Evolutionary conservation across 2,797 vertebrate genomes (phyloP).

Genomic region (Chaetophractus vellerosus): DNA sequence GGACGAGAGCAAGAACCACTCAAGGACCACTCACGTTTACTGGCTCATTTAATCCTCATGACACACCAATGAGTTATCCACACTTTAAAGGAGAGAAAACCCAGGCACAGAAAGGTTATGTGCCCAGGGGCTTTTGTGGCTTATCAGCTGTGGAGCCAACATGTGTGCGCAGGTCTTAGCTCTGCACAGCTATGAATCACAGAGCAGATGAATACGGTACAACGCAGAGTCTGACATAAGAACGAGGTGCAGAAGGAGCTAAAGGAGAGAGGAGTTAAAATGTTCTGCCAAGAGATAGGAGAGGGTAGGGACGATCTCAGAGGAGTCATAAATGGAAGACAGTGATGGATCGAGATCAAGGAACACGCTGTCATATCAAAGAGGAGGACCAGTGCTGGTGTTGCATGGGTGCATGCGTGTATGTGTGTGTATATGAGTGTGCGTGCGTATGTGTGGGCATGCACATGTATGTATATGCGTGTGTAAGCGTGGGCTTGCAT

Average conservation of each 20-base stretch:
- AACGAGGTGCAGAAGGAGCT: background rate
- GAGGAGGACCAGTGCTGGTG: no score
- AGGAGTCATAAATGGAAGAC: background rate
- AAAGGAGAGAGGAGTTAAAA: background rate
- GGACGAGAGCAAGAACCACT: background rate
- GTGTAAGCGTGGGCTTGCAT: no score
- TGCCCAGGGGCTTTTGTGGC: background rate
- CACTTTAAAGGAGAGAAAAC: background rate
- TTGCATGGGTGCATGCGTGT: background rate
- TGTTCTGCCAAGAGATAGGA: background rate
- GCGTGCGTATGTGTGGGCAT: background rate
- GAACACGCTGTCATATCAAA: background rate
- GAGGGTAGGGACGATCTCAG: background rate
- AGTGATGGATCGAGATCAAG: background rate
- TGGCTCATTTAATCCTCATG: background rate
- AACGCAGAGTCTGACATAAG: no score
- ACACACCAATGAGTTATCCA: fast-evolving
- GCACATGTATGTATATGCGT: no score
- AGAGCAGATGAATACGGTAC: fast-evolving
- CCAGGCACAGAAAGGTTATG: background rate
- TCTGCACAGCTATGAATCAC: background rate
- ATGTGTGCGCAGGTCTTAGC: background rate
- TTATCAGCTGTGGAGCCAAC: background rate
- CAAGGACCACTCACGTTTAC: background rate
- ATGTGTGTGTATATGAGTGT: background rate